These are phyloP conservation scores for Hedychridium roseum DNA, from an alignment of 2,888 invertebrate genomes.

Conservation along the genomic window DNA sequence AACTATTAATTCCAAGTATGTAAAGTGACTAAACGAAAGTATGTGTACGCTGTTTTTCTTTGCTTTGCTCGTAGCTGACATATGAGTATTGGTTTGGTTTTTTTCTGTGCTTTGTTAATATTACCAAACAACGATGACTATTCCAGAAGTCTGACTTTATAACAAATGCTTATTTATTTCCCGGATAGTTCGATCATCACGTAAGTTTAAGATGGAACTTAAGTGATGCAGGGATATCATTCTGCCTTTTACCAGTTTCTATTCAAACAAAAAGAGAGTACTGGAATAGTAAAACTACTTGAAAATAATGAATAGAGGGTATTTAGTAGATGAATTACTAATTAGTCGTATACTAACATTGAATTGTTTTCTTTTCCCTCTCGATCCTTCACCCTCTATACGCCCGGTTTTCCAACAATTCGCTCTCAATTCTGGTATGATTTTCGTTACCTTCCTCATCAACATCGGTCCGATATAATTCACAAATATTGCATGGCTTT, in stretches of 20 bases:
- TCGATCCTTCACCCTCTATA: constrained; percentile 7
- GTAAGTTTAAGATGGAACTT: too few relatives aligned
- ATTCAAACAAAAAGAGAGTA: background rate
- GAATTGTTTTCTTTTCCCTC: constrained; percentile 19
- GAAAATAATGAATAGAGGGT: constrained; percentile 36
- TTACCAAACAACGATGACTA: background rate
- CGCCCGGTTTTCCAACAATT: constrained; percentile 5
- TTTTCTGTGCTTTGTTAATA: constrained; percentile 4
- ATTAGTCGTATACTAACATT: constrained; percentile 34
- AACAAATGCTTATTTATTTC: too few relatives aligned
- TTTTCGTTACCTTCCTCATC: constrained; percentile 13
- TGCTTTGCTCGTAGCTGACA: constrained; percentile 34
- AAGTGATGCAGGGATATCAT: too few relatives aligned
- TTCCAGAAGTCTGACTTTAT: too few relatives aligned
- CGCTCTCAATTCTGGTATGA: constrained; percentile 14
- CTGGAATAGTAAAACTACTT: constrained; percentile 19
- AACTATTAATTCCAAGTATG: constrained; percentile 28
- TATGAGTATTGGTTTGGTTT: constrained; percentile 26
- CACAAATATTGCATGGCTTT: constrained; percentile 33
- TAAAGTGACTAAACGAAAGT: constrained; percentile 1
- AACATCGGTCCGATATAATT: constrained; percentile 1
- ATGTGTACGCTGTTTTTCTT: constrained; percentile 12
- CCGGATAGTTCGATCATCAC: too few relatives aligned
- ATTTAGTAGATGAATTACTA: constrained; percentile 39
- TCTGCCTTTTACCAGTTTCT: background rate